phyloP scores from a whole-genome alignment of 2,113 vertebrate genomes.

The Ictalurus punctatus region DNA sequence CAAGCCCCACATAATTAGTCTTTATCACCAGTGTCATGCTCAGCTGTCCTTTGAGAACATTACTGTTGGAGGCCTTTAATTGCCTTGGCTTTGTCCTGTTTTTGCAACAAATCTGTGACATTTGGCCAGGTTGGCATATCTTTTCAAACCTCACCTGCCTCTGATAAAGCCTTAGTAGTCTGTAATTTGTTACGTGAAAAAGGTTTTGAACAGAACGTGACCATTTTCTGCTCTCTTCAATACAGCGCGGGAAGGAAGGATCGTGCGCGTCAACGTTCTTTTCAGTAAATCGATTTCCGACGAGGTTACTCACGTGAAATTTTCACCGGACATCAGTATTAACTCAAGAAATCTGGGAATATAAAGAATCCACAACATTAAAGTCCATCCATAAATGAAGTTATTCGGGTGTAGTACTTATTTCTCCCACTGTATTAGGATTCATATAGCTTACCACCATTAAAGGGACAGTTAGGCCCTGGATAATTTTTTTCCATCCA shows the following conservation, averaged over 20 bases:
- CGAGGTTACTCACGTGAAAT: too few relatives aligned
- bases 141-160: slow-evolving; percentile 31
- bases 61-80: slow-evolving; percentile 54
- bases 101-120: slow-evolving; percentile 38
- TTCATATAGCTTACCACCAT: background rate
- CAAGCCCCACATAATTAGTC: slow-evolving; percentile 56
- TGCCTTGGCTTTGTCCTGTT: slow-evolving; percentile 39
- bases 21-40: slow-evolving; percentile 59
- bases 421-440: background rate
- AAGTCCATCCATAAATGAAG: too few relatives aligned
- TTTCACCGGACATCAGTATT: too few relatives aligned
- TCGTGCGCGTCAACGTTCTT: too few relatives aligned
- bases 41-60: slow-evolving; percentile 54
- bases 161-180: background rate
- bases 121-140: slow-evolving; percentile 37
- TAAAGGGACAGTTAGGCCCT: background rate
- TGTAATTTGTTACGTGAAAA: slow-evolving; percentile 12
- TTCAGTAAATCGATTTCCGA: too few relatives aligned
- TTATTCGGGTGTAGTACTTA: too few relatives aligned
- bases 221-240: background rate
- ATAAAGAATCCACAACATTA: too few relatives aligned
- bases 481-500: background rate
- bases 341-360: too few relatives aligned
- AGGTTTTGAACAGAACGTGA: background rate
- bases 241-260: too few relatives aligned